phyloP scores from a whole-genome alignment of 2,888 invertebrate species.

The Parascotia fuliginaria region DNA sequence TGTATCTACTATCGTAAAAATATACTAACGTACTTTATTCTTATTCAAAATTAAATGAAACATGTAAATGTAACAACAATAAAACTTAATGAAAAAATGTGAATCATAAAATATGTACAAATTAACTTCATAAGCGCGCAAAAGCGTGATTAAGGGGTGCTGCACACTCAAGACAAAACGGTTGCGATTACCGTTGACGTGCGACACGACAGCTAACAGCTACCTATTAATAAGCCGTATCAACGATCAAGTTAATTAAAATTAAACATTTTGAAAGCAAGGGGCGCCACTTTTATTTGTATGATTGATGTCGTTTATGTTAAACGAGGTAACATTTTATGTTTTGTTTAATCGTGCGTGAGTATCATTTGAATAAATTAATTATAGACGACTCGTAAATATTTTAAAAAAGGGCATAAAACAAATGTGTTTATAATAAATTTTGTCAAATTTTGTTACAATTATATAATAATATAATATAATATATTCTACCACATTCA shows the following conservation, averaged over 20 bases:
- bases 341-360: slow-evolving; percentile 45
- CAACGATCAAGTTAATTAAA: slow-evolving; percentile 74
- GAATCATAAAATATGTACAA: background rate
- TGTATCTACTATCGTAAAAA: too few species aligned
- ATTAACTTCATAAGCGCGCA: slow-evolving; percentile 35
- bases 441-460: too few species aligned
- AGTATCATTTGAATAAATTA: slow-evolving; percentile 29
- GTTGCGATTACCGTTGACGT: slow-evolving; percentile 69
- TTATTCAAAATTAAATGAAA: too few species aligned
- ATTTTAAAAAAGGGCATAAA: too few species aligned
- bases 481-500: too few species aligned
- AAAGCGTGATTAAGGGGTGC: slow-evolving; percentile 48
- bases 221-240: slow-evolving; percentile 68
- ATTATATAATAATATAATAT: too few species aligned
- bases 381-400: slow-evolving; percentile 8
- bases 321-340: slow-evolving; percentile 42
- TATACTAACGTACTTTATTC: too few species aligned
- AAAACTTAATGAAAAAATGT: too few species aligned
- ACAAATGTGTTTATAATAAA: too few species aligned
- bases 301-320: slow-evolving; percentile 54
- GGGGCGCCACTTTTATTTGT: slow-evolving; percentile 53
- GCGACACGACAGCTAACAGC: slow-evolving; percentile 64
- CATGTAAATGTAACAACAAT: too few species aligned
- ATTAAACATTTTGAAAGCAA: slow-evolving; percentile 67
- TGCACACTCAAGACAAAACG: slow-evolving; percentile 64